Percentiles rank a stretch among this genome's conserved stretches.
Evolutionary conservation across 2,797 vertebrate genomes (phyloP).

Genomic region (Martes flavigula): DNA sequence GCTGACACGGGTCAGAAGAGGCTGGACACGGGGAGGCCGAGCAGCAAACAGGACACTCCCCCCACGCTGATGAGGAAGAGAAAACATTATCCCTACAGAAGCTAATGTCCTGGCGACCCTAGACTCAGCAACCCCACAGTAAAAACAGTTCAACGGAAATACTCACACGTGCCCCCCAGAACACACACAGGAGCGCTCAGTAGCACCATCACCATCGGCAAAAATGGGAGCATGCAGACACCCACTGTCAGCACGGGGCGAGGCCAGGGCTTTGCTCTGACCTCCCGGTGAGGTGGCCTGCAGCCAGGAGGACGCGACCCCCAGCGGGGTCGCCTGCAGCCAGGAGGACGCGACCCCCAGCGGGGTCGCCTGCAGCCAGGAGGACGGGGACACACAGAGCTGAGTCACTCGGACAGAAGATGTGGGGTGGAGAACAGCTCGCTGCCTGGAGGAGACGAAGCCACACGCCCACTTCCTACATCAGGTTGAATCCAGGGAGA

Average conservation of each 20-base stretch:
- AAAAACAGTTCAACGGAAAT: background rate
- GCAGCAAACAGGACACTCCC: background rate
- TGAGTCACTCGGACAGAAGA: background rate
- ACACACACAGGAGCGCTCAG: background rate
- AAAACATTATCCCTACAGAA: background rate
- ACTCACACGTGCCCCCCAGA: background rate
- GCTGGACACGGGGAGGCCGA: too few relatives aligned
- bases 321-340: rapidly evolving
- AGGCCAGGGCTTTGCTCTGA: background rate
- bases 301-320: background rate
- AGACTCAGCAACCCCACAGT: background rate
- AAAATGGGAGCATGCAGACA: too few relatives aligned
- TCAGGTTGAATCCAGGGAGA: background rate
- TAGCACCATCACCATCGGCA: too few relatives aligned
- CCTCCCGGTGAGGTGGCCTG: rapidly evolving
- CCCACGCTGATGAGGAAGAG: background rate
- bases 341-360: rapidly evolving
- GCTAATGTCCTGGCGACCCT: background rate
- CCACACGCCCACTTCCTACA: background rate
- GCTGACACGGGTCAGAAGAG: background rate
- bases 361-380: rapidly evolving
- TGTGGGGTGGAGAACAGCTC: background rate
- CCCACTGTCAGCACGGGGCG: rapidly evolving
- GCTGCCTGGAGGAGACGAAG: background rate
- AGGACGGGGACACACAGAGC: background rate